Base-by-base conservation (phyloP, 35 echinoderm and acorn worm species). In the Stichopus chloronotus region DNA sequence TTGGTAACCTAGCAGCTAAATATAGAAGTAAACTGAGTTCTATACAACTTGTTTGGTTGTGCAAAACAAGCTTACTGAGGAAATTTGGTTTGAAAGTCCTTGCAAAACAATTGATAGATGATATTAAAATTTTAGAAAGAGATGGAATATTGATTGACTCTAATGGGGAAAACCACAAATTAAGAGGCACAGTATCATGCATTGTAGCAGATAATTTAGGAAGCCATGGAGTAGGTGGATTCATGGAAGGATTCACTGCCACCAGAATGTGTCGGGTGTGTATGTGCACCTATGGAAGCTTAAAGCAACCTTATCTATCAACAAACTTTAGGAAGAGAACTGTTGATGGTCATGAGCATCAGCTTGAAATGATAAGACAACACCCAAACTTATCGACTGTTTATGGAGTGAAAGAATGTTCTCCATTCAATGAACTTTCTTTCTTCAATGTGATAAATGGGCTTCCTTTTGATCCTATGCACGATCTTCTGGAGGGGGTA, bases 171-270 rank as follows among this genome's bases (percentile, higher is more conserved):
- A 56, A 56, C 19, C 79, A 94, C 79, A 81, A 55, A 23, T 78
- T 94, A 58, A 94, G 63, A 78, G 94, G 94, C 57, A 92, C 90
- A 92, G 78, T 94, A 53, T 91, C 57, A 11, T 94, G 63, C 86
- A 59, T 94, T 92, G 88, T 89, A 87, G 59, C 55, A 83, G 89
- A 94, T 55, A 94, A 94, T 72, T 76, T 92, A 55, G 94, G 88
- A 25, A 90, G 76, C 81, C 94, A 94, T 94, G 76, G 53, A 20
- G 9, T 92, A 56, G 88, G 94, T 55, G 89, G 90, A 72, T 92
- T 92, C 25, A 84, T 76, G 77, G 89, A 94, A 92, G 89, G 76
- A 43, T 94, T 92, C 78, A 94, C 59, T 91, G 94, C 88, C 5
- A 84, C 58, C 52, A 78, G 89, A 80, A 82, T 94, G 52, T 92